These are phyloP conservation scores for Agrotis puta DNA, from an alignment of 2,888 invertebrate genomes.

Conservation along the genomic window DNA sequence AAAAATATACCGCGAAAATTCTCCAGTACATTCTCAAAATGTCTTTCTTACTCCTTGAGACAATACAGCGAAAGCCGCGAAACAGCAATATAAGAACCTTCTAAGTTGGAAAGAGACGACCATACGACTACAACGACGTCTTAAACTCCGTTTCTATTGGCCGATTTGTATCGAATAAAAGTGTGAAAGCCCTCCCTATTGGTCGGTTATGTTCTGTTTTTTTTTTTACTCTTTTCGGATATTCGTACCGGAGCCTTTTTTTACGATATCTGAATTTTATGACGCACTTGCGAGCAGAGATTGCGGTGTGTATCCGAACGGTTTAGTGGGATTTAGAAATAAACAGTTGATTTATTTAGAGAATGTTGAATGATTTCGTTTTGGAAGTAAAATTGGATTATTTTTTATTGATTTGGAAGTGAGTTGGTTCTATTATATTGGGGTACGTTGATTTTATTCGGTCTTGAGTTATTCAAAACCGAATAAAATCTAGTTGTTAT, in stretches of 20 bases:
- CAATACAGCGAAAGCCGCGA: conserved; percentile 60
- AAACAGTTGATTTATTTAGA: conserved; percentile 49
- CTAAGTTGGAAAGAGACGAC: conserved; percentile 76
- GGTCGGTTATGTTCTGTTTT: conserved; percentile 66
- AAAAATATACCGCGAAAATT: conserved; percentile 33
- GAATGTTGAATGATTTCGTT: conserved; percentile 1
- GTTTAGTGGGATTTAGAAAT: conserved; percentile 57
- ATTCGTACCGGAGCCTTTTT: conserved; percentile 61
- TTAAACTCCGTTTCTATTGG: conserved; percentile 75
- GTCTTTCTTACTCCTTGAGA: conserved; percentile 64
- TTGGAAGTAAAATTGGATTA: background rate
- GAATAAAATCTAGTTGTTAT: no score
- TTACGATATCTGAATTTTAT: conserved; percentile 72
- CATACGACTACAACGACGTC: conserved; percentile 74
- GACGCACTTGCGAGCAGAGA: conserved; percentile 68
- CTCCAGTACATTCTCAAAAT: conserved; percentile 27
- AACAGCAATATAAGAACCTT: conserved; percentile 56
- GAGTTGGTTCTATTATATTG: background rate
- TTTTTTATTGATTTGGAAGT: background rate
- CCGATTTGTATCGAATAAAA: conserved; percentile 77
- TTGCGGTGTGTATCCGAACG: conserved; percentile 67
- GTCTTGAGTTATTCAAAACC: no score
- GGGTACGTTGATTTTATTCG: background rate
- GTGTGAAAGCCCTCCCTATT: conserved; percentile 68
- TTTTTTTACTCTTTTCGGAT: conserved; percentile 64